phyloP scores from a whole-genome alignment of 1,140 invertebrate genomes.

The Sipha flava region DNA sequence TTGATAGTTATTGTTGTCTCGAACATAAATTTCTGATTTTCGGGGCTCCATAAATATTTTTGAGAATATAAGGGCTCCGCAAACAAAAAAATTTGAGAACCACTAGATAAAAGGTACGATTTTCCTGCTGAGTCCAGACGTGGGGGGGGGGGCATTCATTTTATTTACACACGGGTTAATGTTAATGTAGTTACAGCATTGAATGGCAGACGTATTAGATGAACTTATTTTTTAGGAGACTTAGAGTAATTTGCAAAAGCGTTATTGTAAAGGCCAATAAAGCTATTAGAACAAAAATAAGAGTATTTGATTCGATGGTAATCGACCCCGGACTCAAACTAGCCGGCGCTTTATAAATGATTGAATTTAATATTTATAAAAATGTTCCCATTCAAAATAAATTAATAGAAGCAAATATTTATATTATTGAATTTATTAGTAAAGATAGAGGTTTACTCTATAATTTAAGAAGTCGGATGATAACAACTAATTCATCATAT shows the following conservation, averaged over 20 bases:
- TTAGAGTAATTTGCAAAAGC: neutral
- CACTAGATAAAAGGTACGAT: too few species aligned
- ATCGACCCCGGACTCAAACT: neutral
- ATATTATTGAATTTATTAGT: too few species aligned
- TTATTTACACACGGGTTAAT: too few species aligned
- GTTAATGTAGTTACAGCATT: neutral
- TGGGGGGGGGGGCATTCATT: too few species aligned
- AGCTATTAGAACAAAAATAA: neutral
- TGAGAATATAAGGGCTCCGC: too few species aligned
- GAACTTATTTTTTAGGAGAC: neutral
- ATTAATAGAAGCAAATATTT: neutral
- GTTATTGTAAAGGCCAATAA: neutral
- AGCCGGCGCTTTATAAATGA: neutral
- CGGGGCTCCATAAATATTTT: too few species aligned
- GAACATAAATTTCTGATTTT: too few species aligned
- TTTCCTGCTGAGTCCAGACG: too few species aligned
- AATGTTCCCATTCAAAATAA: neutral
- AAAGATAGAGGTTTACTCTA: neutral
- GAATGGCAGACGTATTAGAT: neutral
- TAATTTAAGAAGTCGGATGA: too few species aligned
- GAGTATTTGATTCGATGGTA: neutral
- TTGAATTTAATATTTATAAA: neutral
- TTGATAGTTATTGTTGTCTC: too few species aligned
- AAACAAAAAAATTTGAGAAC: too few species aligned
- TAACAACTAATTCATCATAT: too few species aligned